These are phyloP conservation scores for Drosophila baimaii DNA, from an alignment of 1,140 invertebrate genomes.

Conservation along the genomic window DNA sequence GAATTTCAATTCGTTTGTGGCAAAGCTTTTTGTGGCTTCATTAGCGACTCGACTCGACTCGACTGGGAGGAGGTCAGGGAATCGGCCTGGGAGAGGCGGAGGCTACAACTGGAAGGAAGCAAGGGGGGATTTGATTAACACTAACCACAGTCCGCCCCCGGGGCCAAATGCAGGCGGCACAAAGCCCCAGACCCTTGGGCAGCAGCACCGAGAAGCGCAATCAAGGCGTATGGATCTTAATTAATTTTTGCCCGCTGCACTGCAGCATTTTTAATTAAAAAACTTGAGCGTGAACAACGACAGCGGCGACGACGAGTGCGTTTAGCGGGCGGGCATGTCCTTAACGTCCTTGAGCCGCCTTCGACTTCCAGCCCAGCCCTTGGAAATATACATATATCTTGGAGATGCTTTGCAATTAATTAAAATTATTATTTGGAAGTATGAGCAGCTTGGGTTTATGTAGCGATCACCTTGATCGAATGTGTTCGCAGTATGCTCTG, in stretches of 20 bases:
- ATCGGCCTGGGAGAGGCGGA: not conserved
- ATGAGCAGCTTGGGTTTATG: no score
- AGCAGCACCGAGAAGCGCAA: constrained; percentile 33
- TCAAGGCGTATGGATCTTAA: constrained; percentile 78
- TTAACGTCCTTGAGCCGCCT: not conserved
- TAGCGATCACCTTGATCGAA: no score
- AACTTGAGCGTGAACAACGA: constrained; percentile 61
- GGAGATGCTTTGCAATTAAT: no score
- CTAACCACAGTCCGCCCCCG: constrained; percentile 14
- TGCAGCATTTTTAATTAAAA: constrained; percentile 75
- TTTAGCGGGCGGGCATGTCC: not conserved
- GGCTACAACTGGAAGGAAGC: no score
- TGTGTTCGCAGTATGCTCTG: no score
- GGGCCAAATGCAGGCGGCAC: constrained; percentile 26
- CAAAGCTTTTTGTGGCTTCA: constrained; percentile 69
- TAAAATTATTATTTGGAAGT: no score
- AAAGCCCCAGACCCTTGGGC: constrained; percentile 39
- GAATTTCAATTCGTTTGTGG: constrained; percentile 55
- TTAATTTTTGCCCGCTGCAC: constrained; percentile 70
- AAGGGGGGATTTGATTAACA: constrained; percentile 61
- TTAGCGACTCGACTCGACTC: constrained; percentile 66
- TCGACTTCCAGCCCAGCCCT: not conserved
- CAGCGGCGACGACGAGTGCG: no score
- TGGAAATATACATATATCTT: no score
- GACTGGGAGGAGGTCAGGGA: no score